Evolutionary conservation across 2,797 vertebrate genomes (phyloP), one percentile per base, ranked within the genome.

Genomic region (Mormyrops boulengeri): DNA sequence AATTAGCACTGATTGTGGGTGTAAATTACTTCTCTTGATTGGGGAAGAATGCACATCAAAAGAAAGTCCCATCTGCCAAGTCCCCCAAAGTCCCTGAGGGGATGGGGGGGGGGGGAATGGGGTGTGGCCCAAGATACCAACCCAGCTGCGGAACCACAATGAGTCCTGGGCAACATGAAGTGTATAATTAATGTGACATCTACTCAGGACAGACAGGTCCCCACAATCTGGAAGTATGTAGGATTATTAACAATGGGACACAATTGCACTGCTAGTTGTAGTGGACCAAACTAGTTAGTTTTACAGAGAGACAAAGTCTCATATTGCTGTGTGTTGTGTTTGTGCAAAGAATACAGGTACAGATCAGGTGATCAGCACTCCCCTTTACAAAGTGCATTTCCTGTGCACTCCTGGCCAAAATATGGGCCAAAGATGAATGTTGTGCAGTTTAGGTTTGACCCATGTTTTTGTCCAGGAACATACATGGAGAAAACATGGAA

Each of bases 11-110:
- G 53, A 60, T 49, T 41, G 44, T 14, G 87, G 87, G 87, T 87
- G 85, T 55, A 87, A 87, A 87, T 87, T 55, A 34, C 52, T 87
- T 87, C 85, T 87, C 49, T 55, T 34, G 47, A 85, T 85, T 85
- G 82, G 82, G 47, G n/a, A 85, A 85, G 44, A 50, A 50, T 49
- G 44, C 82, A 12, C 41, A 85, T 49, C 82, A 82, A 66, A 66
- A 89, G 88, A 14, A 5, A 89, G 88, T 89, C 82, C 44, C 82
- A 85, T 85, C 82, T 85, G 82, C 44, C 82, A 50, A 50, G 38
- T 82, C 19, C 14, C 77, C 77, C 34, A n/a, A 19, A 60, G 7
- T 82, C 77, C 77, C 44, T 41, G 62, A 86, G 88, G 90, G 38
- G 88, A 52, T 34, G 85, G 60, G 3, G 9, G 2, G 9, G 6